phyloP scores from a whole-genome alignment of 2,113 vertebrate genomes.

The Osmerus mordax region DNA sequence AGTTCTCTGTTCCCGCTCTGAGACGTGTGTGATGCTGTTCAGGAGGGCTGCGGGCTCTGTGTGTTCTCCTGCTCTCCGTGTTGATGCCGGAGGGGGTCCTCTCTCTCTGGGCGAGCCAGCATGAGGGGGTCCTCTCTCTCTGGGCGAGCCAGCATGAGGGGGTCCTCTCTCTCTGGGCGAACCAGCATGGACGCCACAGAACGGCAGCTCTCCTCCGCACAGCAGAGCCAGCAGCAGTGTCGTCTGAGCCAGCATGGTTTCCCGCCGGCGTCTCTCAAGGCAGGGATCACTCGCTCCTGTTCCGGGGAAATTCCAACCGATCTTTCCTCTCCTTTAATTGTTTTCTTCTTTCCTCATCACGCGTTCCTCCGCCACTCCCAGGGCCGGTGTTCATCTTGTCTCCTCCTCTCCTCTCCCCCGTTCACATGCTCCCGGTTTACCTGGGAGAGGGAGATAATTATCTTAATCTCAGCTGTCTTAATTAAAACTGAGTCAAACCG shows the following conservation, averaged over 20 bases:
- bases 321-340: slow-evolving; percentile 22
- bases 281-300: neutral
- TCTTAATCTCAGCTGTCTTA: slow-evolving; percentile 27
- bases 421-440: slow-evolving; percentile 36
- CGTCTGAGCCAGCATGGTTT: slow-evolving; percentile 40
- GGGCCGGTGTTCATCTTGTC: slow-evolving; percentile 18
- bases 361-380: slow-evolving; percentile 8
- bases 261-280: slow-evolving; percentile 23
- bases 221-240: slow-evolving; percentile 52
- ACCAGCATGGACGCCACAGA: no score
- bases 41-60: no score
- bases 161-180: no score
- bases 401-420: slow-evolving; percentile 12
- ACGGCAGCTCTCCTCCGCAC: slow-evolving; percentile 25
- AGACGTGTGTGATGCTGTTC: no score
- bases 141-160: no score
- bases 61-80: no score
- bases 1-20: no score
- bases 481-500: slow-evolving; percentile 32
- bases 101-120: no score
- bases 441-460: slow-evolving; percentile 47
- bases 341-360: slow-evolving; percentile 4
- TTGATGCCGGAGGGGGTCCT: no score
- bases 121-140: no score
- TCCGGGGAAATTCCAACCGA: slow-evolving; percentile 8